Base-by-base conservation (phyloP, 2,113 vertebrate species). In the Dryoscopus gambensis region DNA sequence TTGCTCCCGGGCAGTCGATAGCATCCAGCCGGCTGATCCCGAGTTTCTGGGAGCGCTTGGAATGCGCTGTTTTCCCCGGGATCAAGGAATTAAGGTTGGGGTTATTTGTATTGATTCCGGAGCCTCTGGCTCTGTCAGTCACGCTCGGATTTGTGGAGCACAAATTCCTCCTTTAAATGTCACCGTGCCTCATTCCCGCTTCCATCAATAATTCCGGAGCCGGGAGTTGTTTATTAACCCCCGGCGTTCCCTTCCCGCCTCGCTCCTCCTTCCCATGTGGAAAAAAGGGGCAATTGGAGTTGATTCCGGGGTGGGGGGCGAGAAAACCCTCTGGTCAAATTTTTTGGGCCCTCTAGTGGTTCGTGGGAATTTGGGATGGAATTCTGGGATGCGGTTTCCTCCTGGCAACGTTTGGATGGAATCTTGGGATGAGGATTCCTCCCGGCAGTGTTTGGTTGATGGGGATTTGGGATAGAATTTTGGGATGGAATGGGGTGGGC, bases 101-200 rank as follows among this genome's bases (percentile, higher is more conserved):
- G 99, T 99, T 99, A 99, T 99, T 99, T 99, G 99, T 99, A 99
- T 99, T 99, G 99, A 99, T 99, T 99, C 99, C 99, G 98, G 99
- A 99, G 99, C 98, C 97, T 98, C 98, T 98, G 98, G 98, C 98
- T 97, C 98, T 96, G 95, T 98, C 97, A 98, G 98, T 98, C 99
- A 98, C 93, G 98, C 98, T 99, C 98, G 98, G 99, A 99, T 99
- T 99, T 99, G 98, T 99, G 99, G 98, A 98, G 99, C 99, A 99
- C 99, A 99, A 99, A 99, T 99, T 99, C 99, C 98, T 98, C 98
- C 99, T 98, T 97, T 99, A 99, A 99, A 99, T 99, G 99, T 99
- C 99, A 99, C 98, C 95, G 96, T 98, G 91, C 99, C 99, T 99
- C 99, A 99, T 99, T 99, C 97, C 98, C 97, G 94, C 97, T 98